A percentile compares a stretch with the other conserved stretches of the same genome.
Evolutionary conservation across 2,113 vertebrate genomes (phyloP).

Genomic region (Pangasianodon hypophthalmus): DNA sequence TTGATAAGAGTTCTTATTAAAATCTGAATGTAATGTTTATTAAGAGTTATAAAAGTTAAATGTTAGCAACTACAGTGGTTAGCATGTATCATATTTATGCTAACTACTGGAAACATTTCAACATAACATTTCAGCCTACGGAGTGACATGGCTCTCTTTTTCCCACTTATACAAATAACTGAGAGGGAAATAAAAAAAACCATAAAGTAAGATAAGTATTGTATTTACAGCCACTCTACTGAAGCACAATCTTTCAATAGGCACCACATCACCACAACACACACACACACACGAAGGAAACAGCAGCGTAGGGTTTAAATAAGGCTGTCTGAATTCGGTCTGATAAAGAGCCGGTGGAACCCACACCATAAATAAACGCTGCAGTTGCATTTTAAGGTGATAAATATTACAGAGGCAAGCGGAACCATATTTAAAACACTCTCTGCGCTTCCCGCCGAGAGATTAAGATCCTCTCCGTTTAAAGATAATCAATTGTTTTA

Average conservation of each 20-base stretch:
- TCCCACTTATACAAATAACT: slow-evolving; percentile 11
- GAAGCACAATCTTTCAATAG: slow-evolving; percentile 45
- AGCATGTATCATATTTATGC: not conserved
- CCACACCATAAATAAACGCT: slow-evolving; percentile 71
- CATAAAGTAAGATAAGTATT: slow-evolving; percentile 38
- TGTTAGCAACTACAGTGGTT: not conserved
- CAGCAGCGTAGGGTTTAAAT: slow-evolving; percentile 65
- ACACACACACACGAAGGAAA: slow-evolving; percentile 52
- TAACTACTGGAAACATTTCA: not conserved
- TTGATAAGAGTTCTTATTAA: not conserved
- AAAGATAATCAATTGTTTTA: slow-evolving; percentile 81
- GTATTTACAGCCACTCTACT: slow-evolving; percentile 52
- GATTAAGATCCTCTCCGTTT: slow-evolving; percentile 75
- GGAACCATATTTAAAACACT: slow-evolving; percentile 76
- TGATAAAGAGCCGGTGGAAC: slow-evolving; percentile 72
- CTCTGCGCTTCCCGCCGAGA: slow-evolving; percentile 63
- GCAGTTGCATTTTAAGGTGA: slow-evolving; percentile 74
- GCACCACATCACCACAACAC: slow-evolving; percentile 45
- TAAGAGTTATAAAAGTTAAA: no score
- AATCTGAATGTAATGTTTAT: not conserved
- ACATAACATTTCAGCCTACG: not conserved
- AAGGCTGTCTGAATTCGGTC: slow-evolving; percentile 70
- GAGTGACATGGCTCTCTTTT: slow-evolving; percentile 1
- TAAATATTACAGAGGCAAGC: slow-evolving; percentile 74
- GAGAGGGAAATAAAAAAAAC: slow-evolving; percentile 14